phyloP scores from a whole-genome alignment of 2,888 invertebrate species.

The Agrochola circellaris region DNA sequence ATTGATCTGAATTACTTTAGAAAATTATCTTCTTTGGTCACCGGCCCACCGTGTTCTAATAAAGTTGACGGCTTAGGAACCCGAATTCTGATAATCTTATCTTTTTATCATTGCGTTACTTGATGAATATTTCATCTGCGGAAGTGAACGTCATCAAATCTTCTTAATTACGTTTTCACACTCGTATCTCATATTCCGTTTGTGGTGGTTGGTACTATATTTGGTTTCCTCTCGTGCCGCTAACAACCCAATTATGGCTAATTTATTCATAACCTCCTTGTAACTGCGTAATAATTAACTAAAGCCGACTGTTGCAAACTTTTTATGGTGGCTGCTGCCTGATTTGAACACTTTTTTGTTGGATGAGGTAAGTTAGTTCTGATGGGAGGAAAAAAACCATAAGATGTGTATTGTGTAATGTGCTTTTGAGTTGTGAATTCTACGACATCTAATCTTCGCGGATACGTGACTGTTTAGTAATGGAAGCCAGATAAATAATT shows the following conservation, averaged over 20 bases:
- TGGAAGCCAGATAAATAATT: too few species aligned
- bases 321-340: slow-evolving; percentile 45
- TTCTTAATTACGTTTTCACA: slow-evolving; percentile 30
- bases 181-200: slow-evolving; percentile 25
- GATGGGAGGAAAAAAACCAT: neutral
- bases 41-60: neutral
- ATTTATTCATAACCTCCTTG: slow-evolving; percentile 67
- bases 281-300: slow-evolving; percentile 65
- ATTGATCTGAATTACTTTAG: neutral
- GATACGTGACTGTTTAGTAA: too few species aligned
- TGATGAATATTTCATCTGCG: slow-evolving; percentile 8
- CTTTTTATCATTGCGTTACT: neutral
- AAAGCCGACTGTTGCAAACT: slow-evolving; percentile 36
- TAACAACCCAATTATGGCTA: slow-evolving; percentile 68
- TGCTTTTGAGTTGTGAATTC: too few species aligned
- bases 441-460: too few species aligned
- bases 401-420: too few species aligned
- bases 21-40: neutral
- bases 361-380: slow-evolving; percentile 6
- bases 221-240: slow-evolving; percentile 62
- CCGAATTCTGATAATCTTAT: neutral
- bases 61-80: neutral
- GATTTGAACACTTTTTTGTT: slow-evolving; percentile 35
- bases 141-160: slow-evolving; percentile 12
- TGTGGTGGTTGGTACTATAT: slow-evolving; percentile 43